Evolutionary conservation across 2,888 invertebrate species (phyloP), one percentile per base, ranked within the genome.

Genomic region (Notodonta dromedarius): DNA sequence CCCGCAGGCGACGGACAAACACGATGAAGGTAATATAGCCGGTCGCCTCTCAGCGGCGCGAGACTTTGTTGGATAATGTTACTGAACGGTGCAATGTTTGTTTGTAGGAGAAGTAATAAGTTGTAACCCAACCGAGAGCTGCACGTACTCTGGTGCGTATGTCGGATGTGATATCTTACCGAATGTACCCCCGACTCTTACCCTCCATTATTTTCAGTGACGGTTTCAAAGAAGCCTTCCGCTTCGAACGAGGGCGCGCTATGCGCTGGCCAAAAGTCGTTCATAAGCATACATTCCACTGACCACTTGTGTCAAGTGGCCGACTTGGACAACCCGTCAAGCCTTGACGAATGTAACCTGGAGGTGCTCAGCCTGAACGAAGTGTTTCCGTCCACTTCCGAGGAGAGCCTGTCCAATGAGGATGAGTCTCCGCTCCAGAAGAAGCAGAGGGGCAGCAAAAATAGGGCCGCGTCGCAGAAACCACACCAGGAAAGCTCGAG

Each of bases 221-320:
- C 93, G 50, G 88, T 93, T 53, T 88, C 92, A 61, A 90, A 90
- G 78, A 92, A 92, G 71, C 79, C 87, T 16, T 86, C 86, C 16
- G 67, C 73, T 8, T 78, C 86, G 8, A 81, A 77, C 60, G 86
- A 84, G 60, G 70, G 82, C 5, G 69, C 80, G 9, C 71, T 85
- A 61, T 88, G 84, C 71, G 76, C 81, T 32, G 87, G 87, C 57
- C 92, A 93, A 70, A 91, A 89, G 71, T 92, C 93, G 2, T 93
- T 93, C 71, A 93, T 93, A 72, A 92, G 92, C 77, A 93, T 93
- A 76, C 93, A 93, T 65, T 93, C 93, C 35, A 93, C 93, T 44
- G 93, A 93, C 73, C 91, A 89, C n/a, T 79, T 90, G 62, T 91
- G 89, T 75, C 90, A 90, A 83, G 79, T 90, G 61, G 78, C 84